Evolutionary conservation across 1,140 invertebrate species (phyloP), one percentile per base, ranked within the genome.

Genomic region (Drosophila sechellia): DNA sequence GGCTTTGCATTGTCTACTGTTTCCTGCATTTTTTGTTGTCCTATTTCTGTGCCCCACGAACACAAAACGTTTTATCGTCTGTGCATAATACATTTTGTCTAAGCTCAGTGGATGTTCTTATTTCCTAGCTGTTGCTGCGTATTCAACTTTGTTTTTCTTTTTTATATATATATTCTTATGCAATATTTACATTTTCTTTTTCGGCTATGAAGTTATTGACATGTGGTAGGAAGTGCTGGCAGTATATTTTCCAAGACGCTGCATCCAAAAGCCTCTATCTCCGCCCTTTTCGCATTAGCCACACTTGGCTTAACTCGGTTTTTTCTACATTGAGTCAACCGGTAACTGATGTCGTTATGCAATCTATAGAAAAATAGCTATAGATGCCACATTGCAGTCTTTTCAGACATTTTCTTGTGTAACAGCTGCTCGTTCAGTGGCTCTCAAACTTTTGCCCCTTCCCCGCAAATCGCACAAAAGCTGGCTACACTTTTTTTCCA

Each of bases 61-160:
- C 42, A 84, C 83, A 86, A 86, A 86, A 79, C 84, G 79, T 78
- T 86, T 86, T 87, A 86, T 86, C 83, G 83, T 79, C 83, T 83
- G 84, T 87, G 83, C 83, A 86, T 86, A 86, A 86, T 86, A 86
- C 81, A 86, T 86, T 85, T 77, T 58, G 78, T 78, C 61, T 64
- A 46, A 50, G 77, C 48, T 63, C 48, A 35, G 5, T 70, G 50
- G 54, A 45, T 74, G 49, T 53, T 60, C 57, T 54, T 52, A 42
- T 69, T 59, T 20, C 37, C 27, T 48, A 31, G 46, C 27, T 49
- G 48, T 49, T 49, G 48, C 25, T 49, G 48, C 48, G 25, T 49
- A 49, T 49, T 46, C 20, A 46, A 79, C 63, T 31, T 54, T 70
- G 12, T 45, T 45, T 22, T 45, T 22, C 4, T 2, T 6, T 25